Evolutionary conservation across 2,888 invertebrate species (phyloP).

Genomic region (Cheilosia variabilis): DNA sequence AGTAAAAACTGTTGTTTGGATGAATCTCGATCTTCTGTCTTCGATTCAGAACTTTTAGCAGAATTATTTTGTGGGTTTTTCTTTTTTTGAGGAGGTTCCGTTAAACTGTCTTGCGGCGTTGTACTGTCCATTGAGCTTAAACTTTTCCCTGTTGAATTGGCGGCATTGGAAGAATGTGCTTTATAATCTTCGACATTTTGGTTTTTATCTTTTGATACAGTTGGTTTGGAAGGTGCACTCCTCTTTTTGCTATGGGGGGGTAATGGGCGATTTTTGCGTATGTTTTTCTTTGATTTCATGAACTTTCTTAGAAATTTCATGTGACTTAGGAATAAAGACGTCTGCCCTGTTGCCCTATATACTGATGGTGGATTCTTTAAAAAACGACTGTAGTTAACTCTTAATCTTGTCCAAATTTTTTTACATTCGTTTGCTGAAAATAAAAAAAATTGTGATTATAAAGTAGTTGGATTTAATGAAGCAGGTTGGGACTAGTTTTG

Average conservation of each 20-base stretch:
- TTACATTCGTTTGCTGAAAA: no score
- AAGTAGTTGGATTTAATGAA: no score
- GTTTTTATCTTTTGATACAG: not conserved
- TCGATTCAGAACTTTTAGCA: not conserved
- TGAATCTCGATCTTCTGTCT: not conserved
- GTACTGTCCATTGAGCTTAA: not conserved
- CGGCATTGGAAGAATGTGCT: no score
- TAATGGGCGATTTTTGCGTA: not conserved
- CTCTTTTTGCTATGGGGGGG: not conserved
- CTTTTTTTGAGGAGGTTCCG: not conserved
- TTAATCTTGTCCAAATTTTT: no score
- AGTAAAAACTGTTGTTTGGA: not conserved
- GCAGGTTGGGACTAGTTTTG: no score
- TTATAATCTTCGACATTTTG: no score
- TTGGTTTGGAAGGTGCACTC: not conserved
- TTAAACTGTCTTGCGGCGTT: not conserved
- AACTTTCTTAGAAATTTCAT: not conserved
- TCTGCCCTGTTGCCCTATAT: no score
- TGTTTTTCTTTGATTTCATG: not conserved
- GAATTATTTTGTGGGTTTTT: not conserved
- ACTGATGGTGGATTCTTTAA: no score
- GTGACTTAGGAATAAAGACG: not conserved
- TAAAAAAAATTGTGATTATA: no score
- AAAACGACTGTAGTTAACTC: no score
- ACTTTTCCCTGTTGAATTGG: no score